phyloP scores from a whole-genome alignment of 2,888 invertebrate genomes.

The Eurois occulta region DNA sequence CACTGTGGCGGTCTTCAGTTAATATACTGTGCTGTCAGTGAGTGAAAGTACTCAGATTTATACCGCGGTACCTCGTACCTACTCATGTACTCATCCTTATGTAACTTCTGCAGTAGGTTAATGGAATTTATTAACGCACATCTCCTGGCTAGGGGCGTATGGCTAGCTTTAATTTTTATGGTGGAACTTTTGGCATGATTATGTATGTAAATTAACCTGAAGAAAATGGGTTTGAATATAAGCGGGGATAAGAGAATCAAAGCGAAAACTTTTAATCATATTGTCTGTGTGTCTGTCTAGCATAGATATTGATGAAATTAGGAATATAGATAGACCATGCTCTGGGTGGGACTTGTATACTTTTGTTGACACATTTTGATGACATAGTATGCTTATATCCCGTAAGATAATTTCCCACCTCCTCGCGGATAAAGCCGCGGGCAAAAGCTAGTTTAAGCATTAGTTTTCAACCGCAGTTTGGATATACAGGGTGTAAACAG shows the following conservation, averaged over 20 bases:
- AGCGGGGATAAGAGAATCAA: background rate
- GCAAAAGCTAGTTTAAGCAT: background rate
- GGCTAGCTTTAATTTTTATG: slow-evolving; percentile 46
- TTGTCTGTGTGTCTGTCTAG: background rate
- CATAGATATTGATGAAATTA: background rate
- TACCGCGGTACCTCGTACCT: slow-evolving; percentile 62
- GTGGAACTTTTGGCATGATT: slow-evolving; percentile 22
- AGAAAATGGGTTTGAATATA: background rate
- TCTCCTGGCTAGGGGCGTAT: slow-evolving; percentile 56
- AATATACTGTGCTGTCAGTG: slow-evolving; percentile 77
- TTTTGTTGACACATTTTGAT: no score
- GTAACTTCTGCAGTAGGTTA: slow-evolving; percentile 71
- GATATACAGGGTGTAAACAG: no score
- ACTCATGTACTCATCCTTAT: slow-evolving; percentile 73
- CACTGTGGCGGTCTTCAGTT: slow-evolving; percentile 70
- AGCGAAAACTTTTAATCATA: background rate
- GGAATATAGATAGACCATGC: background rate
- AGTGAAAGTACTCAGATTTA: slow-evolving; percentile 81
- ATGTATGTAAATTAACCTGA: slow-evolving; percentile 14
- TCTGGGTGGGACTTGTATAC: no score
- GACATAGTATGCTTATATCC: no score
- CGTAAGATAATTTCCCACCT: background rate
- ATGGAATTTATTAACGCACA: slow-evolving; percentile 80
- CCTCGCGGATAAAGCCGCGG: background rate
- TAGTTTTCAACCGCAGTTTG: no score